Base-by-base conservation (phyloP, 2,888 invertebrate species). In the Litoditis marina region DNA sequence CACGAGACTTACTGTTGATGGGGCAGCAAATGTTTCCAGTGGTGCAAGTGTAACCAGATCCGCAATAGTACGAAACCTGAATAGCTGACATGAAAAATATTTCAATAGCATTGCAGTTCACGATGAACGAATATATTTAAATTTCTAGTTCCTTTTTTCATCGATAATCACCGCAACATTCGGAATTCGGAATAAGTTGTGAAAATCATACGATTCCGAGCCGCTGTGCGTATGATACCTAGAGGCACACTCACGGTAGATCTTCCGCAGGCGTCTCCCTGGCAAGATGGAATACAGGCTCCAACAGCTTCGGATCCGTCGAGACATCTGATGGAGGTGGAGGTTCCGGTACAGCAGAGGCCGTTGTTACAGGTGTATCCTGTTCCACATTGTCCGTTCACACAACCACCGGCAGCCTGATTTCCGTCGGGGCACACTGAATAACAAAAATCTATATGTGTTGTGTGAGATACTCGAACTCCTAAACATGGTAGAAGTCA, bases 311-410 rank as follows among this genome's bases (percentile, higher is more conserved):
- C 70, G 30, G 71, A 68, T 59, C 82, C 82, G 65, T 81, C 81
- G 28, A 82, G 70, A 60, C 78, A 78, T 36, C 66, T 70, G 64
- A 66, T 71, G 34, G 80, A 76, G 64, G 76, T 69, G 8, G 80
- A 74, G 28, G 77, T 73, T 56, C 77, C 74, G 36, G 76, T 69
- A 59, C 83, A 83, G 73, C 83, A 83, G 50, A 83, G 73, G 16
- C 81, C 80, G 62, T 81, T 81, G 50, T 69, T 71, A 73, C 83
- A 83, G 44, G 76, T 78, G 75, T 82, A 83, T 55, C 82, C 82
- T 32, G 73, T 69, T 49, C 81, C 81, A 69, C 83, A 83, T 36
- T 74, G 76, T 46, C 81, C 80, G 71, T 79, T 81, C 53, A 83
- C 81, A 57, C 83, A 83, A 28, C 78, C 78, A 58, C 83, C 82